These are phyloP conservation scores for Pygathrix nemaeus DNA, from an alignment of 2,113 vertebrate species.

Conservation along the genomic window DNA sequence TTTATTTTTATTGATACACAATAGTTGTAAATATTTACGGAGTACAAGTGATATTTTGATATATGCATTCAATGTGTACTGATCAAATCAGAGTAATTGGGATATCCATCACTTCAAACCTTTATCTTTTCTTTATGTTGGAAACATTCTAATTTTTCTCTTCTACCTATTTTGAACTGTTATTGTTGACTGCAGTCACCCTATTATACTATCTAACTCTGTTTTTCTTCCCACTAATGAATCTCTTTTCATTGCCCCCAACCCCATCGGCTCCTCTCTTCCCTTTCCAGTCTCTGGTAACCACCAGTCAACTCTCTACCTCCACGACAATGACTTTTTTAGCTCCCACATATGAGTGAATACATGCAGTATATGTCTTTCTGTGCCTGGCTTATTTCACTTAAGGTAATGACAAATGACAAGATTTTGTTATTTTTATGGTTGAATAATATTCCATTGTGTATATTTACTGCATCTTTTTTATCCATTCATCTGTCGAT, in stretches of 20 bases:
- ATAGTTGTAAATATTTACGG: not conserved
- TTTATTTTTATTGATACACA: not conserved
- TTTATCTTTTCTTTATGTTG: not conserved
- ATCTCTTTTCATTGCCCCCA: not conserved
- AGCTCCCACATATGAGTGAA: not conserved
- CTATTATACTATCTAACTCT: not conserved
- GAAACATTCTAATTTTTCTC: not conserved
- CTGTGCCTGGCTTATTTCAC: not conserved
- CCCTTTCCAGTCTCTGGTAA: not conserved
- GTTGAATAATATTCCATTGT: not conserved
- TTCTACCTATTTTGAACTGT: not conserved
- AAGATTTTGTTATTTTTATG: not conserved
- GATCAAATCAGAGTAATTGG: not conserved
- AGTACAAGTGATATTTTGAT: not conserved
- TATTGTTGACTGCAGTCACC: not conserved
- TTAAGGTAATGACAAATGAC: too few relatives aligned
- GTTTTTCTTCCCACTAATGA: not conserved
- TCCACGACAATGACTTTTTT: not conserved
- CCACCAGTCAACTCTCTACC: not conserved
- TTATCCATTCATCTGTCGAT: not conserved
- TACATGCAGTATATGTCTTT: not conserved
- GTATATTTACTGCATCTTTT: not conserved
- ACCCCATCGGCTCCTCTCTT: not conserved
- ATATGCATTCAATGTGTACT: not conserved
- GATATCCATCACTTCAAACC: not conserved